Evolutionary conservation across 2,888 invertebrate species (phyloP).

Genomic region (Epiblema foenella): DNA sequence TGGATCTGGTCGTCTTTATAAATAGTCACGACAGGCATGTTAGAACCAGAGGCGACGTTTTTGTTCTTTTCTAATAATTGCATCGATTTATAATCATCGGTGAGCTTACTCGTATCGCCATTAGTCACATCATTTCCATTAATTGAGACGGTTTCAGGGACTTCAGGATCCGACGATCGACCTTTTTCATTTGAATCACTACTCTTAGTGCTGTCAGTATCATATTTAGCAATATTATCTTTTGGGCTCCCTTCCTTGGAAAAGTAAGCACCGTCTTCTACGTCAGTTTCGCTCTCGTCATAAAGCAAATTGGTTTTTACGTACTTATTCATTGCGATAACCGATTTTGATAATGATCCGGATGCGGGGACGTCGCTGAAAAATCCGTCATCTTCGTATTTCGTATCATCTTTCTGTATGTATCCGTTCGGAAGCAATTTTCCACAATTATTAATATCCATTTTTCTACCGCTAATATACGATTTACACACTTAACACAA

Average conservation of each 20-base stretch:
- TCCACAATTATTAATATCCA: slow-evolving; percentile 53
- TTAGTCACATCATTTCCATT: slow-evolving; percentile 13
- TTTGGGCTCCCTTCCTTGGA: slow-evolving; percentile 78
- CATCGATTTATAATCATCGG: slow-evolving; percentile 75
- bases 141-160: not conserved
- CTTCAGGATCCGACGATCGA: not conserved
- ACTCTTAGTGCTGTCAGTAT: slow-evolving; percentile 70
- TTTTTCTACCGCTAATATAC: slow-evolving; percentile 55
- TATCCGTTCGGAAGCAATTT: slow-evolving; percentile 47
- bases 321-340: slow-evolving; percentile 75
- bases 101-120: slow-evolving; percentile 54
- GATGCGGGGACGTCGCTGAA: slow-evolving; percentile 72
- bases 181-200: slow-evolving; percentile 57
- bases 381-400: slow-evolving; percentile 72
- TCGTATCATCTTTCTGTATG: slow-evolving; percentile 49
- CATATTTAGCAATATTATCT: slow-evolving; percentile 69
- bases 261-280: slow-evolving; percentile 70
- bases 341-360: slow-evolving; percentile 72
- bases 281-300: slow-evolving; percentile 64
- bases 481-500: slow-evolving; percentile 55
- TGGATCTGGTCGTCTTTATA: slow-evolving; percentile 39
- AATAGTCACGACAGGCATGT: slow-evolving; percentile 44
- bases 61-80: slow-evolving; percentile 57
- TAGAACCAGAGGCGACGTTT: slow-evolving; percentile 29
- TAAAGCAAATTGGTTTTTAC: slow-evolving; percentile 76